These are phyloP conservation scores for Drosophila suboccidentalis DNA, from an alignment of 2,888 invertebrate genomes.

Conservation along the genomic window DNA sequence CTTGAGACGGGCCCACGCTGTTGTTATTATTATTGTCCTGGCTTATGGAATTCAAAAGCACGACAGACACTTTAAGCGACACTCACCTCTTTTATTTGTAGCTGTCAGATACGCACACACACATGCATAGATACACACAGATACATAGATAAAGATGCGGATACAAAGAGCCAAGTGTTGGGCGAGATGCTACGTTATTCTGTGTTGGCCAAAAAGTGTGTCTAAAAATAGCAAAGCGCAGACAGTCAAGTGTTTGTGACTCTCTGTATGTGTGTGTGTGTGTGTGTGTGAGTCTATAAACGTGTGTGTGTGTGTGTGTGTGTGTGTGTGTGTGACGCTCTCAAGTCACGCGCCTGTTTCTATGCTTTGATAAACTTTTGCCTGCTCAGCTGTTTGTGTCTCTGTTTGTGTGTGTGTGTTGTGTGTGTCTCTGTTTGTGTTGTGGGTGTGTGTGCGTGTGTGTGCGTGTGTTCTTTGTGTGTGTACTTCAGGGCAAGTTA, in stretches of 20 bases:
- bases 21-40: constrained; percentile 29
- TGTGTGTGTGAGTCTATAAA: constrained; percentile 15
- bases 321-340: constrained; percentile 31
- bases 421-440: constrained; percentile 18
- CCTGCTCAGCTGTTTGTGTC: constrained; percentile 59
- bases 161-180: neutral
- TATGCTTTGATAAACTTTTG: constrained; percentile 73
- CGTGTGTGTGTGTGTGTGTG: constrained; percentile 17
- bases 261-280: neutral
- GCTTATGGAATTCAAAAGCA: constrained; percentile 26
- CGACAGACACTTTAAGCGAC: constrained; percentile 66
- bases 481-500: constrained; percentile 62
- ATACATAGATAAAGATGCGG: neutral
- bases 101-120: constrained; percentile 26
- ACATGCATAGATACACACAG: neutral
- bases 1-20: constrained; percentile 56
- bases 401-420: constrained; percentile 6
- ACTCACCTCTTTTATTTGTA: constrained; percentile 48
- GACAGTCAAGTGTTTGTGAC: constrained; percentile 57
- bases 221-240: constrained; percentile 60
- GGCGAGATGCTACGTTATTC: constrained; percentile 20
- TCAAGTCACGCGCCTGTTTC: constrained; percentile 76
- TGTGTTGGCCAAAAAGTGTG: constrained; percentile 57
- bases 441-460: constrained; percentile 36
- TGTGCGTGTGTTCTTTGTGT: constrained; percentile 48